Base-by-base conservation (phyloP, 2,797 vertebrate species). In the Knipowitschia caucasica region DNA sequence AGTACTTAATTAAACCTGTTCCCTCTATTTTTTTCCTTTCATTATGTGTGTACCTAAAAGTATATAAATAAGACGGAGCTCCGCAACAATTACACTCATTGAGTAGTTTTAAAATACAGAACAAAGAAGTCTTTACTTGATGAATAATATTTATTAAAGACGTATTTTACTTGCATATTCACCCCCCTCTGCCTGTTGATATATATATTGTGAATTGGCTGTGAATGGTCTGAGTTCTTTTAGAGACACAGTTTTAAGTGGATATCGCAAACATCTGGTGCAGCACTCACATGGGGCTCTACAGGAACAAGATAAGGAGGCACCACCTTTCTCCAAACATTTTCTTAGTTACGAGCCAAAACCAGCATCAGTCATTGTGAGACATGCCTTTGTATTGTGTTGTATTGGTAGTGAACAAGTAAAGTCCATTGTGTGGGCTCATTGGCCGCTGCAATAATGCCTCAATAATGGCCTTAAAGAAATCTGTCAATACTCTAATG, bases 261-360 rank as follows among this genome's bases (percentile, higher is more conserved):
- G 15, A 46, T 65, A 56, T 74, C 55, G 59, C 17, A 17, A 9
- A 47, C 20, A 53, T 75, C 44, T 51, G 14, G 21, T 10, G 50
- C 49, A 47, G 14, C 21, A 61, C 55, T 64, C 57, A 59, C 36
- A 54, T 14, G 0, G 33, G 60, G 45, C 50, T 67, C 75, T 71
- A 78, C 46, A 80, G 68, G 67, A 81, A 79, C 71, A 73, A 81
- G 72, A 83, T 82, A 82, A 80, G 77, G 56, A 42, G 24, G 53
- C 8, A 71, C 65, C 46, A 4, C 56, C 75, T 69, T 79, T 83
- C 64, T 66, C 59, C 54, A 83, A 80, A 85, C 70, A 82, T 69
- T 77, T 74, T 61, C 55, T 30, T 62, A 43, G 25, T 60, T 62
- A 64, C 57, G 69, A 64, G 72, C 56, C 71, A 61, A 77, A 43